These are phyloP conservation scores for Clivina fossor DNA, from an alignment of 2,888 invertebrate genomes.

Conservation along the genomic window DNA sequence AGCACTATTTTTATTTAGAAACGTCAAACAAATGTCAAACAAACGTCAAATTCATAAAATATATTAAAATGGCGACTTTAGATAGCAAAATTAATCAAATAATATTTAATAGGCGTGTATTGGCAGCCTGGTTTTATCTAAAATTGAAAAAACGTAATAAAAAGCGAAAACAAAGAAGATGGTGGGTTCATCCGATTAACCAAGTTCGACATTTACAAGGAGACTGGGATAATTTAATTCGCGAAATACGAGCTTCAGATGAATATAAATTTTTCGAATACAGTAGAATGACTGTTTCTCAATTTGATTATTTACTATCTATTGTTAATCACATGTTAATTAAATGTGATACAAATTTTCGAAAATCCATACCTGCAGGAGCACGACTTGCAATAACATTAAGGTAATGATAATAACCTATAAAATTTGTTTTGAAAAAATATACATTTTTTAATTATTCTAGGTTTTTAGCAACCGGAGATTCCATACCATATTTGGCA, in stretches of 20 bases:
- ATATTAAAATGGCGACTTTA: too few species aligned
- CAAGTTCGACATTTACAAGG: background rate
- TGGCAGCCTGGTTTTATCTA: too few species aligned
- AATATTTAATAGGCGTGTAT: too few species aligned
- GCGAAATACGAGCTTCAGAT: conserved; percentile 4
- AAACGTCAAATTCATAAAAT: too few species aligned
- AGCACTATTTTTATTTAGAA: too few species aligned
- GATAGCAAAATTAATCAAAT: too few species aligned
- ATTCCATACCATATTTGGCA: conserved; percentile 17
- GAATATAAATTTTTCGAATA: conserved; percentile 6
- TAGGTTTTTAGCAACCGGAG: conserved; percentile 30
- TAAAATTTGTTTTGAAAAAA: background rate
- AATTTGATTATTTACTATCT: conserved; percentile 1
- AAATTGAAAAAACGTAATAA: too few species aligned
- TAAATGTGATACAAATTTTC: background rate
- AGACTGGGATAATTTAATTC: background rate
- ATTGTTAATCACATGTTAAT: background rate
- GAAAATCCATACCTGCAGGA: conserved; percentile 4
- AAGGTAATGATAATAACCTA: conserved; percentile 1
- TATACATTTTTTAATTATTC: too few species aligned
- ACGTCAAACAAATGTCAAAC: too few species aligned
- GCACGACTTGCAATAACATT: conserved; percentile 2
- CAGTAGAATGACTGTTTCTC: background rate
- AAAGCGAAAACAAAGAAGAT: background rate
- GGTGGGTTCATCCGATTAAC: conserved; percentile 6